Evolutionary conservation across 2,888 invertebrate genomes (phyloP), one percentile per base, ranked within the genome.

Genomic region (Ophraella communa): DNA sequence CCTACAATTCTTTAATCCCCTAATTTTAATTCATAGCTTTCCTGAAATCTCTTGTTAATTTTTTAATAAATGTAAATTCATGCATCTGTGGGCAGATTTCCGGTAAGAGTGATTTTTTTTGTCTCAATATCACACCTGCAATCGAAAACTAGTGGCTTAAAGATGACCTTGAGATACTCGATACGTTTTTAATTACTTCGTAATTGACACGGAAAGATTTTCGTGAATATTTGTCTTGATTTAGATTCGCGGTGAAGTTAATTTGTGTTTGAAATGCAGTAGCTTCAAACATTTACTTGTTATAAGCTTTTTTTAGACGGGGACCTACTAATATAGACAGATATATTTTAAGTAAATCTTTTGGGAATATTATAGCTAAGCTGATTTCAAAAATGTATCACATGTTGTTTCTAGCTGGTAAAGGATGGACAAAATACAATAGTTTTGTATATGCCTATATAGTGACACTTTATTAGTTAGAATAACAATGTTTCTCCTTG

Each of bases 41-140:
- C 18, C 33, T 39, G n/a, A 44, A 55, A 55, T 55, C 42, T 44
- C 55, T 24, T 55, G 55, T 42, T 20, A 42, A 44, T 35, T 42
- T 44, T n/a, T 44, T 44, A 55, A 55, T 55, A 14, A 4, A 55
- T 55, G 23, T 27, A 44, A 55, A 55, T 55, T 55, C 11, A 55
- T 55, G 23, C 44, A 17, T 14, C 24, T 11, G 55, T 55, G 42
- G 55, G 55, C 18, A 14, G 39, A 39, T 54, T 35, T 54, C 54
- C 54, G 54, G 49, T 27, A 17, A 47, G 23, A 23, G 17, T 4
- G 52, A 18, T 4, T 33, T 53, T 53, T 52, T 17, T 53, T 27
- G 8, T 24, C n/a, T 24, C 3, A 53, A 53, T 30, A 53, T 53
- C 27, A 53, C 33, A 53, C 51, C 24, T 27, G 30, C 24, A 27